A percentile compares a stretch with the other conserved stretches of the same genome.
phyloP scores from a whole-genome alignment of 2,888 invertebrate genomes.

The Platycheirus rosarum region DNA sequence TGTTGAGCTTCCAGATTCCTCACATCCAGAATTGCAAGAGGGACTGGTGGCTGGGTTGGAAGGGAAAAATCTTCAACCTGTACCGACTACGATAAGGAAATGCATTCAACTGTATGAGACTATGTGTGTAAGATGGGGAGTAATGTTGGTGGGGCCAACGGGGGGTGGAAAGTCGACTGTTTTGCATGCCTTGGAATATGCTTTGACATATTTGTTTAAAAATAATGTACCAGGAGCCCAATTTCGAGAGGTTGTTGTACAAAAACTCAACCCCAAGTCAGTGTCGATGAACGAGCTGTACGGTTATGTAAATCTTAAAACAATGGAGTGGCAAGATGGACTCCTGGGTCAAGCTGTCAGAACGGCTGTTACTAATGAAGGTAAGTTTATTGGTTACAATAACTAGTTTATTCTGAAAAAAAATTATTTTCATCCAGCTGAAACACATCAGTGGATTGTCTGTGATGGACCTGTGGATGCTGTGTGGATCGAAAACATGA shows the following conservation, averaged over 20 bases:
- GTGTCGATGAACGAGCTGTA: conserved; percentile 94
- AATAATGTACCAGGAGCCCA: conserved; percentile 85
- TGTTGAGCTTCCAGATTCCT: conserved; percentile 89
- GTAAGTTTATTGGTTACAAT: conserved; percentile 71
- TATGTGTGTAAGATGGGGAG: conserved; percentile 95
- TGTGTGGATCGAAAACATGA: conserved; percentile 97
- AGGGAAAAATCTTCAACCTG: conserved; percentile 86
- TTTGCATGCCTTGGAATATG: conserved; percentile 88
- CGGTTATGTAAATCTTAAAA: conserved; percentile 91
- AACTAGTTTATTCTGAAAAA: not conserved
- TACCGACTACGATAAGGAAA: conserved; percentile 81
- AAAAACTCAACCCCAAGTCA: conserved; percentile 94
- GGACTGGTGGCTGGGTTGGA: conserved; percentile 85
- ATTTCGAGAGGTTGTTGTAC: conserved; percentile 89
- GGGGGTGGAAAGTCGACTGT: conserved; percentile 93
- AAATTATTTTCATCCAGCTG: conserved; percentile 80
- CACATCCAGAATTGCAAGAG: conserved; percentile 89
- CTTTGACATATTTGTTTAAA: conserved; percentile 87
- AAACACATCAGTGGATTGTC: conserved; percentile 94
- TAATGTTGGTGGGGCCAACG: conserved; percentile 95
- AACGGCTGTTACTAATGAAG: conserved; percentile 79
- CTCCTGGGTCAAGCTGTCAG: conserved; percentile 86
- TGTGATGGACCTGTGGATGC: conserved; percentile 97
- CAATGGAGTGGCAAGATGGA: conserved; percentile 96
- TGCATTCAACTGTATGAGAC: conserved; percentile 93